Conservation (phyloP, 2,888 invertebrate species). For the Caenorhabditis wallacei region DNA sequence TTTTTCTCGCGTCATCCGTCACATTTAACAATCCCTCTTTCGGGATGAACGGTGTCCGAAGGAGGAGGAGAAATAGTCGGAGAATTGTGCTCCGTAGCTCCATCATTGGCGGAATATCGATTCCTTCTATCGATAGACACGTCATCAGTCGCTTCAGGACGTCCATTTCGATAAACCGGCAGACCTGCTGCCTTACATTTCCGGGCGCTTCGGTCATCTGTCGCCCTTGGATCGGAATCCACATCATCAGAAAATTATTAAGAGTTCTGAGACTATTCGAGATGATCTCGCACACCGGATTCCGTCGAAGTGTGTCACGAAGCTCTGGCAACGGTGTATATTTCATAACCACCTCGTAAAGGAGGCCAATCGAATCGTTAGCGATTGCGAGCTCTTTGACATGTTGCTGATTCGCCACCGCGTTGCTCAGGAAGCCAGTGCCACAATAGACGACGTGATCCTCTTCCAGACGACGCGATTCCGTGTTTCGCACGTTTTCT, state of each 20-base stretch:
- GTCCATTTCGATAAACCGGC: conserved; percentile 37
- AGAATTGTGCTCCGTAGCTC: conserved; percentile 55
- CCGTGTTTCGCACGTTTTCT: not conserved
- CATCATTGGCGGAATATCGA: conserved; percentile 22
- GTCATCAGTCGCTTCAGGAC: conserved; percentile 30
- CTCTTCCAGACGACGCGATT: not conserved
- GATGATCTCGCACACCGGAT: conserved; percentile 25
- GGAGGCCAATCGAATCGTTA: conserved; percentile 23
- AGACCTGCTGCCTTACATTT: conserved; percentile 26
- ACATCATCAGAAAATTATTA: conserved; percentile 57
- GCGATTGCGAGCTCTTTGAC: conserved; percentile 51
- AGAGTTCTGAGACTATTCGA: conserved; percentile 53
- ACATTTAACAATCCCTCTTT: conserved; percentile 18
- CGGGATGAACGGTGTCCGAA: conserved; percentile 42
- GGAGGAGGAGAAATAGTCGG: conserved; percentile 28
- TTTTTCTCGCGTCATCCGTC: conserved; percentile 40
- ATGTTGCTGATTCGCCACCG: conserved; percentile 53
- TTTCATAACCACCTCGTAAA: conserved; percentile 17
- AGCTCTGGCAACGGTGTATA: conserved; percentile 26
- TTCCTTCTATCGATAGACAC: conserved; percentile 15
- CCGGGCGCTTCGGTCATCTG: conserved; percentile 3
- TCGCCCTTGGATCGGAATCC: conserved; percentile 34
- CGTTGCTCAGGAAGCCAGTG: conserved; percentile 61
- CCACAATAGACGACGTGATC: conserved; percentile 36
- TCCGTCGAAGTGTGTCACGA: conserved; percentile 6